Conservation (phyloP, 2,797 vertebrate genomes). For the Hydrocynus forskahlii region DNA sequence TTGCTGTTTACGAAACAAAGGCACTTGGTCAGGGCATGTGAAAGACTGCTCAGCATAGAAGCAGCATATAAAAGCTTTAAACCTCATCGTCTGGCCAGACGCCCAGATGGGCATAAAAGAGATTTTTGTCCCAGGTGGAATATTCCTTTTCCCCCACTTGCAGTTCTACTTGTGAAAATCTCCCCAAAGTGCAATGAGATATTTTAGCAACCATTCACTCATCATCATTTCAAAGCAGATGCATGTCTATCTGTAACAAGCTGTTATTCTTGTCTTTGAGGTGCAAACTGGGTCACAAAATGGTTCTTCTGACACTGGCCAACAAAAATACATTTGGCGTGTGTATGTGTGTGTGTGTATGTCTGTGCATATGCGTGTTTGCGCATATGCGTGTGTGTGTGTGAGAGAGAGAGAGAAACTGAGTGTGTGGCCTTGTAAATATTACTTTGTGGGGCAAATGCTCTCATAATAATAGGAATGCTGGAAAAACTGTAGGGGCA, state of each 20-base stretch:
- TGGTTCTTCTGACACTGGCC: neutral
- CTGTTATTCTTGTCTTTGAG: slow-evolving; percentile 25
- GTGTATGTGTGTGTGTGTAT: neutral
- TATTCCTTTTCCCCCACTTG: slow-evolving; percentile 7
- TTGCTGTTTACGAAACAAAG: slow-evolving; percentile 77
- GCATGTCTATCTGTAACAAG: neutral
- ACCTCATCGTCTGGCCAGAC: slow-evolving; percentile 22
- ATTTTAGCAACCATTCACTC: slow-evolving; percentile 28
- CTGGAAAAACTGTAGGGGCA: too few relatives aligned
- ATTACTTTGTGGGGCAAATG: neutral
- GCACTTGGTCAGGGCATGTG: slow-evolving; percentile 19
- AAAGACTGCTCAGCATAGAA: slow-evolving; percentile 14
- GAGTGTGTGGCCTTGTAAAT: too few relatives aligned
- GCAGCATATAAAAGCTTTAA: slow-evolving; percentile 27
- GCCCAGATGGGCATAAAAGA: slow-evolving; percentile 28
- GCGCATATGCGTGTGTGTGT: too few relatives aligned
- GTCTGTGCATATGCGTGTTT: too few relatives aligned
- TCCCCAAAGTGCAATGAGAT: slow-evolving; percentile 24
- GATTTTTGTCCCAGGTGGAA: slow-evolving; percentile 20
- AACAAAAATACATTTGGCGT: neutral
- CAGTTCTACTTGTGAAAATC: slow-evolving; percentile 11
- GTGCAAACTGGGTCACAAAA: neutral
- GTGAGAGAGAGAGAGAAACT: too few relatives aligned
- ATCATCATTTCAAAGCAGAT: slow-evolving; percentile 38
- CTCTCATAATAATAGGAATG: too few relatives aligned